Evolutionary conservation across 2,113 vertebrate species (phyloP).

Genomic region (Sinocyclocheilus anshuiensis): DNA sequence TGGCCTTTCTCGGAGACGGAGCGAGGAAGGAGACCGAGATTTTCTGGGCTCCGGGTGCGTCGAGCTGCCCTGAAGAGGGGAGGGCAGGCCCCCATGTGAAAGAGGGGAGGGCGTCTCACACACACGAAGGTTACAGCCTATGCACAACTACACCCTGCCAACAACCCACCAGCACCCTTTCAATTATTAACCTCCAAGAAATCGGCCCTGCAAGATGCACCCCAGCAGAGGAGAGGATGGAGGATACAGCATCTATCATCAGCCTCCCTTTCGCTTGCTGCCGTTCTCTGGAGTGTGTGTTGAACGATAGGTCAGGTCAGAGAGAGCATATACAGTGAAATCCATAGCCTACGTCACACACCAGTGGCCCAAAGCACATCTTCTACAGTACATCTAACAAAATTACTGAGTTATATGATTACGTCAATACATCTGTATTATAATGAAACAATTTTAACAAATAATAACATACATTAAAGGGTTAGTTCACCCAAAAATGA

Average conservation of each 20-base stretch:
- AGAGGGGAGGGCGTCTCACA: conserved; percentile 36
- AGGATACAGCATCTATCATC: background rate
- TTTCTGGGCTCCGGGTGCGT: conserved; percentile 18
- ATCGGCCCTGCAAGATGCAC: background rate
- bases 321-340: conserved; percentile 29
- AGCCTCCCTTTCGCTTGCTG: conserved; percentile 18
- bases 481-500: no score
- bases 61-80: conserved; percentile 35
- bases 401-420: background rate
- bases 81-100: conserved; percentile 10
- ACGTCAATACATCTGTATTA: background rate
- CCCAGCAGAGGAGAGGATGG: conserved; percentile 26
- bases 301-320: conserved; percentile 49
- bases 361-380: background rate
- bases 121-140: conserved; percentile 34
- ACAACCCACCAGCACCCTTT: conserved; percentile 34
- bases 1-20: conserved; percentile 48
- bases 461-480: no score
- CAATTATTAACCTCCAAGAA: conserved; percentile 40
- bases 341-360: conserved; percentile 9
- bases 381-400: background rate
- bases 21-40: conserved; percentile 13
- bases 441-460: background rate
- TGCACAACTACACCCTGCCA: conserved; percentile 22
- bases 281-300: conserved; percentile 3